Evolutionary conservation across 2,888 invertebrate genomes (phyloP).

Genomic region (Hemaris fuciformis): DNA sequence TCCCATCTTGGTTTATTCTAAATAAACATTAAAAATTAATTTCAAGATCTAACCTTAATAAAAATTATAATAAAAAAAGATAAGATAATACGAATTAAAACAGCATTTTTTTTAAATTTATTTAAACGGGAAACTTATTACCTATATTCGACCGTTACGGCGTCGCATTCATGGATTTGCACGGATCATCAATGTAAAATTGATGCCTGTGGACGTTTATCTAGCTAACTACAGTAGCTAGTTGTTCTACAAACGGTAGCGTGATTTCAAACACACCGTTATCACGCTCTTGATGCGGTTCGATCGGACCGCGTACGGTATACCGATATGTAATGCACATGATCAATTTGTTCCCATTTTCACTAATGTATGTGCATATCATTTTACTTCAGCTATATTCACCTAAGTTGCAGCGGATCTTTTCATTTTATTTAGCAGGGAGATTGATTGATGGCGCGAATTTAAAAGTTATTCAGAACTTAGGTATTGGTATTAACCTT

Average conservation of each 20-base stretch:
- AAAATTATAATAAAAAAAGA: no score
- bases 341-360: slow-evolving; percentile 42
- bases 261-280: slow-evolving; percentile 53
- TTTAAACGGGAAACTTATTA: not conserved
- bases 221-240: slow-evolving; percentile 7
- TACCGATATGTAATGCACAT: slow-evolving; percentile 52
- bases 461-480: no score
- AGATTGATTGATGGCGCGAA: no score
- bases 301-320: slow-evolving; percentile 69
- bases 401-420: no score
- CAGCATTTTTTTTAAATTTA: not conserved
- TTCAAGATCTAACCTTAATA: no score
- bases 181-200: slow-evolving; percentile 1
- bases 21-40: no score
- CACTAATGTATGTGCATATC: slow-evolving; percentile 21
- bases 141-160: not conserved
- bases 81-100: not conserved
- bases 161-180: not conserved
- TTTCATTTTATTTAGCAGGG: no score
- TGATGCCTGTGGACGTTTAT: slow-evolving; percentile 4
- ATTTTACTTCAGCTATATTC: not conserved
- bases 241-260: slow-evolving; percentile 47
- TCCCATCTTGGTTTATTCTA: no score
- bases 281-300: slow-evolving; percentile 59
- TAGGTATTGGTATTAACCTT: no score